Base-by-base conservation (phyloP, 2,888 invertebrate genomes). In the Eupithecia subumbrata region DNA sequence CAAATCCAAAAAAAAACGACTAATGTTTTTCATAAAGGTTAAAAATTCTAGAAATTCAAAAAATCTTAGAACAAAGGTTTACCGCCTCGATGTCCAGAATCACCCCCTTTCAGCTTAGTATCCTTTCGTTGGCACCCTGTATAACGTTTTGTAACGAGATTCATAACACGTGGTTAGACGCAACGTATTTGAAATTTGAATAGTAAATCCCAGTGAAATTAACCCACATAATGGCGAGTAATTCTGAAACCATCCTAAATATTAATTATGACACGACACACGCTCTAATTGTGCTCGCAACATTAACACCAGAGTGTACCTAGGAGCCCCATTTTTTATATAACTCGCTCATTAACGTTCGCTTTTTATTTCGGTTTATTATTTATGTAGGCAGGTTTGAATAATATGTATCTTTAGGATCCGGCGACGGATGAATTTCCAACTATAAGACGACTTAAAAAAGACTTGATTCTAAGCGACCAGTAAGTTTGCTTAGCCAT, bases 201-300 rank as follows among this genome's bases (percentile, higher is more conserved):
- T 60, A 60, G 25, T 25, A 60, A 60, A 25, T 60, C 25, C 11
- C 12, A n/a, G 66, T n/a, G 12, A 40, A 37, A 67, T 64, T 16
- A 18, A 2, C 18, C 34, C 34, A 22, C 66, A n/a, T 40, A 12
- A 5, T 18, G 9, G 34, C 3, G 8, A 34, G 40, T 67, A 34
- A 67, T 40, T 66, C 40, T n/a, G 18, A 37, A 18, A 34, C 66
- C 40, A 37, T 40, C 34, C 66, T 67, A 67, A 67, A 67, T 40
- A 40, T 40, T 67, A 67, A 67, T 67, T 37, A n/a, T n/a, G 18
- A 5, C 40, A 37, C 66, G n/a, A 67, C 66, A 40, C 40, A 12
- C 66, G 40, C 22, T 34, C 16, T 37, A 67, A 67, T 40, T 67
- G n/a, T 40, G n/a, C n/a, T 40, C 34, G n/a, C 9, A 37, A 40